Evolutionary conservation across 92 coral and sea anemone species (phyloP).

Genomic region (Metridium senile): DNA sequence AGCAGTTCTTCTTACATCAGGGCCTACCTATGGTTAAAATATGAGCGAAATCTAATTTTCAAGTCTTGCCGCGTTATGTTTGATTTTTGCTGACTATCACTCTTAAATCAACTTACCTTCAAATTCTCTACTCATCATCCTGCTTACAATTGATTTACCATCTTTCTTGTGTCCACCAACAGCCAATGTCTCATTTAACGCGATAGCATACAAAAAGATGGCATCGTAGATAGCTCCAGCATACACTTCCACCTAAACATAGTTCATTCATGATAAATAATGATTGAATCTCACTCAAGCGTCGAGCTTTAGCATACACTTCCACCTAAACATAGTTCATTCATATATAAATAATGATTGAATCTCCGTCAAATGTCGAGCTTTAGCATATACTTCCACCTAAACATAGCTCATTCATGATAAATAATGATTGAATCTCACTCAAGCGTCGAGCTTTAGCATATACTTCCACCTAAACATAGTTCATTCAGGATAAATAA

Average conservation of each 20-base stretch:
- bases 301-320: not conserved
- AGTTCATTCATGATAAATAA: not conserved
- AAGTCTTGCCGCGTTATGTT: no score
- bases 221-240: conserved; percentile 89
- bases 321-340: not conserved
- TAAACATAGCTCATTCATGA: conserved; percentile 8
- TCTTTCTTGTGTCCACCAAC: conserved; percentile 70
- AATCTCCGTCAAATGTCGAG: no score
- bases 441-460: not conserved
- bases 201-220: conserved; percentile 71
- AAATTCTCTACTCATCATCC: conserved; percentile 78
- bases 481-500: not conserved
- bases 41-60: no score
- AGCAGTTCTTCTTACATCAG: no score
- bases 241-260: conserved; percentile 71
- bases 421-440: not conserved
- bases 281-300: not conserved
- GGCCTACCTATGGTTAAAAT: no score
- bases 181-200: conserved; percentile 71
- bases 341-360: not conserved
- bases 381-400: conserved; percentile 86
- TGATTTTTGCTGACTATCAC: no score
- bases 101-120: conserved; percentile 51
- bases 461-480: not conserved
- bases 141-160: conserved; percentile 68